These are phyloP conservation scores for Cephalopachus bancanus DNA, from an alignment of 2,797 vertebrate species.

Conservation along the genomic window DNA sequence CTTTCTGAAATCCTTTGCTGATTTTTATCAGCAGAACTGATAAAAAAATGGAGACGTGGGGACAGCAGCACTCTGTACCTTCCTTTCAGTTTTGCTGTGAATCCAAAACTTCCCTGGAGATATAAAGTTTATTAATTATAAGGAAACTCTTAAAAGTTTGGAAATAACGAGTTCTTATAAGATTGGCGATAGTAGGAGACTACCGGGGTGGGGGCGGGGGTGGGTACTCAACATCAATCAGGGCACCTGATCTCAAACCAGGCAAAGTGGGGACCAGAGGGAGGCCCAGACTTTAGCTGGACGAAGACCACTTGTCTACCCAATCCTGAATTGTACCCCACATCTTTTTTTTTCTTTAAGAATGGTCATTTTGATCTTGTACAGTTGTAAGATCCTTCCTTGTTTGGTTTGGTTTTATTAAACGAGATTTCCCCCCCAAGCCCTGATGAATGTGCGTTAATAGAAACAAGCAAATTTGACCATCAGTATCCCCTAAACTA, in stretches of 20 bases:
- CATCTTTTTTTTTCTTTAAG: too few species aligned
- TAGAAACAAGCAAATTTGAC: neutral
- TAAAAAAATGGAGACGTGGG: too few species aligned
- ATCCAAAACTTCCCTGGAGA: neutral
- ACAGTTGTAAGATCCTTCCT: neutral
- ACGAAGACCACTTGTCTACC: too few species aligned
- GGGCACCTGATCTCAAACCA: too few species aligned
- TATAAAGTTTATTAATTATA: neutral
- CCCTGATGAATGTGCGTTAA: neutral
- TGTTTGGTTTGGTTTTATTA: constrained; percentile 18
- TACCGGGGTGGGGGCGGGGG: too few species aligned
- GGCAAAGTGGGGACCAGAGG: too few species aligned
- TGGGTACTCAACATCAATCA: too few species aligned
- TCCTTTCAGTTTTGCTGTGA: neutral
- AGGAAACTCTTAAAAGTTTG: neutral
- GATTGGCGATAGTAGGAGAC: too few species aligned
- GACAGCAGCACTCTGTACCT: neutral
- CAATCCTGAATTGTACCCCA: too few species aligned
- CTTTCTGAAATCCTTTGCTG: constrained; percentile 13
- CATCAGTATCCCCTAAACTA: neutral
- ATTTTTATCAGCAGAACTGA: too few species aligned
- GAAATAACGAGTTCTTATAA: neutral
- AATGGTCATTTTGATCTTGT: neutral
- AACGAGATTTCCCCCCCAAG: neutral
- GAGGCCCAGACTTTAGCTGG: too few species aligned